Evolutionary conservation across 2,113 vertebrate genomes (phyloP), one percentile per base, ranked within the genome.

Genomic region (Callorhinus ursinus): DNA sequence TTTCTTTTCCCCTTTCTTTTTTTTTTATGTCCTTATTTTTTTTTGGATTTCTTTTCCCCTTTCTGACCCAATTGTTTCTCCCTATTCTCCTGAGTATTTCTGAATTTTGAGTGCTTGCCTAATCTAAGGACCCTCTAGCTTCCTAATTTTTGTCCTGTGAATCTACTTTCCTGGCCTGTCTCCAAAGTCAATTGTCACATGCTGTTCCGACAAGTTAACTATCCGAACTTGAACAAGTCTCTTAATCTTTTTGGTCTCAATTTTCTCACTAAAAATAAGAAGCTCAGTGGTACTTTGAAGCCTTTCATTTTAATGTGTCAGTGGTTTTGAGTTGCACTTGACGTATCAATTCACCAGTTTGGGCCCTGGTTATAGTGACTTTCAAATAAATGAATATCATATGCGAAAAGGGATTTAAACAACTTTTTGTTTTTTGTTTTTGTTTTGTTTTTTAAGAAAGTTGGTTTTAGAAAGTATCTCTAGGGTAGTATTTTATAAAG

Each of bases 231-330:
- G 42, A 76, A 36, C 24, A 76, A 57, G 26, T 71, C 21, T 93
- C 7, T 61, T 89, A 13, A 39, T 55, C 46, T 53, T 19, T 88
- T 26, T 83, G 51, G 15, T 79, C 85, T 83, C 51, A 65, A 46
- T 77, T 71, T 93, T 95, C 31, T 87, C 51, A 88, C 69, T 49
- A 69, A 85, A 72, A 84, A 80, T 65, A 46, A 72, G 69, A 71
- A 85, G 5, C 11, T 84, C 12, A 16, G n/a, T 53, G 36, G n/a
- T 53, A 71, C 31, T 61, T 2, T 28, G 55, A 91, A 13, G 33
- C 15, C 55, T 63, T 95, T 84, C 22, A 26, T 67, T 93, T 88
- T 67, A 55, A 53, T 74, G 19, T 59, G 4, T 81, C 19, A 15
- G 0, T 81, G 36, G 7, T 7, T 2, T 31, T 59, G 19, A 82